Evolutionary conservation across 2,888 invertebrate species (phyloP).

Genomic region (Elmis aenea): DNA sequence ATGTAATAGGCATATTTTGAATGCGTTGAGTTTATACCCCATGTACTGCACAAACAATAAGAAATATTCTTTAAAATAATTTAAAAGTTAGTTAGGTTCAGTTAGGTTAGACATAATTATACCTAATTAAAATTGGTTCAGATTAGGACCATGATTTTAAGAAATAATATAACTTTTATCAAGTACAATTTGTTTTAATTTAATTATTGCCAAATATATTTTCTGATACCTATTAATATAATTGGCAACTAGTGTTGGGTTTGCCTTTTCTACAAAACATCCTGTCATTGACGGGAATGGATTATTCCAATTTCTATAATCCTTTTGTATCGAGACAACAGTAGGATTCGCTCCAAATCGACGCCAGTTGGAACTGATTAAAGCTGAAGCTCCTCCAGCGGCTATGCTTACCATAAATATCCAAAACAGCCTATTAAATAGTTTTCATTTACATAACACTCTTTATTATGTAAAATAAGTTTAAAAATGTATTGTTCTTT

Average conservation of each 20-base stretch:
- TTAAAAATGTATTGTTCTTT: too few species aligned
- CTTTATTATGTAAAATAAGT: slow-evolving; percentile 1
- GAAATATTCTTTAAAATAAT: not conserved
- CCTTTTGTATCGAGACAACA: slow-evolving; percentile 59
- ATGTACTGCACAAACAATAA: slow-evolving; percentile 34
- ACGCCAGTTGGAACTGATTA: slow-evolving; percentile 45
- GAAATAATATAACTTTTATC: too few species aligned
- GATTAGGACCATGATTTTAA: too few species aligned
- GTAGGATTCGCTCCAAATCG: slow-evolving; percentile 58
- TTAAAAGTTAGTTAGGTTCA: not conserved
- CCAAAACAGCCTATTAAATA: slow-evolving; percentile 24
- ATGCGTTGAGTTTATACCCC: slow-evolving; percentile 45
- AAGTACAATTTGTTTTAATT: too few species aligned
- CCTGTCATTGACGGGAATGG: slow-evolving; percentile 55
- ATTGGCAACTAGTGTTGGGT: slow-evolving; percentile 36
- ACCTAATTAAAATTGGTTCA: too few species aligned
- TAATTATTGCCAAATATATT: too few species aligned
- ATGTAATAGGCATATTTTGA: slow-evolving; percentile 48
- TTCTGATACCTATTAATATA: slow-evolving; percentile 41
- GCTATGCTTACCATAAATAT: slow-evolving; percentile 13
- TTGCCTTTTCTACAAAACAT: slow-evolving; percentile 48
- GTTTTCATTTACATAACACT: not conserved
- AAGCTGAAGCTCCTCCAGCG: slow-evolving; percentile 9
- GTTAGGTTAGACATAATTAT: too few species aligned
- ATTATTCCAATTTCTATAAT: slow-evolving; percentile 58